These are phyloP conservation scores for Rousettus madagascariensis DNA, from an alignment of 2,797 vertebrate genomes.

Conservation along the genomic window DNA sequence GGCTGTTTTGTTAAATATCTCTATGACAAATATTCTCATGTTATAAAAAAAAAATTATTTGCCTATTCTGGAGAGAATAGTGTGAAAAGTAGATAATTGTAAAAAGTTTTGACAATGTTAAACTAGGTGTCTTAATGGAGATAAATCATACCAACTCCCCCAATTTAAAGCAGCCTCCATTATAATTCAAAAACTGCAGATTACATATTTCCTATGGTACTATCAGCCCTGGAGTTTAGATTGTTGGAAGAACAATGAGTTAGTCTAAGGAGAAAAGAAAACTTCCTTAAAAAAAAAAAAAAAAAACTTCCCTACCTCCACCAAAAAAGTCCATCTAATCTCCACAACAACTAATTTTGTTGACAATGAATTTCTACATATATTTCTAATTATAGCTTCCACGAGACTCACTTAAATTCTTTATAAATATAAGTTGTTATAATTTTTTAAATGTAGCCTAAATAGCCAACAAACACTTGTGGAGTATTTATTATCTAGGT, in stretches of 20 bases:
- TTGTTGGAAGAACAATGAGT: too few relatives aligned
- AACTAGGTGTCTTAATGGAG: background rate
- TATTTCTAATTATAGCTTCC: background rate
- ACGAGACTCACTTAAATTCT: background rate
- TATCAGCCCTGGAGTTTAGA: background rate
- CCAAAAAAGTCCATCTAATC: background rate
- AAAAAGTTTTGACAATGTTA: background rate
- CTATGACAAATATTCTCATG: background rate
- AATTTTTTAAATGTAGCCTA: background rate
- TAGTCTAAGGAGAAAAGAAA: too few relatives aligned
- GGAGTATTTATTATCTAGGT: background rate
- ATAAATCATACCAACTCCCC: background rate
- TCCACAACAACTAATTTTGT: background rate
- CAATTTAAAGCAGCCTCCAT: background rate
- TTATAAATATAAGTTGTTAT: background rate
- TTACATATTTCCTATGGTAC: background rate
- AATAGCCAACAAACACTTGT: background rate
- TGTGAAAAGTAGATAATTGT: background rate
- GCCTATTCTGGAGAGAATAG: background rate
- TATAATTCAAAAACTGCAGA: background rate
- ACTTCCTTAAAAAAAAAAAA: background rate
- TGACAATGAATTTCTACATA: background rate
- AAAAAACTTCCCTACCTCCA: too few relatives aligned
- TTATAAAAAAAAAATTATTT: background rate
- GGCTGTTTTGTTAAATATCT: background rate